phyloP scores from a whole-genome alignment of 2,113 vertebrate genomes.

The Austrofundulus limnaeus region DNA sequence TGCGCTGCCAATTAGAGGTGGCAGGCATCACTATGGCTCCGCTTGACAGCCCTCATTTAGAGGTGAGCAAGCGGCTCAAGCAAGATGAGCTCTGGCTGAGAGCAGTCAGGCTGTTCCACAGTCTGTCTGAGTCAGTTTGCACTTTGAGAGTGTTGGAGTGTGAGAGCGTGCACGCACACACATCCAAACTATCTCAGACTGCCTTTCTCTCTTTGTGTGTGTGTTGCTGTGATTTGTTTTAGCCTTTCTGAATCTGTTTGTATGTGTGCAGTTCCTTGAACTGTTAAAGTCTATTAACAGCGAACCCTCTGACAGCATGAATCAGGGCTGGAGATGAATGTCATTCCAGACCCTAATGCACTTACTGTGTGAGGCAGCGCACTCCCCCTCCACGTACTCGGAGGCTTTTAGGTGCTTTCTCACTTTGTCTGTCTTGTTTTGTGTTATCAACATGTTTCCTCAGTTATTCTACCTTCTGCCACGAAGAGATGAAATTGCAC shows the following conservation, averaged over 20 bases:
- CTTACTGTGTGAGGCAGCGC: neutral
- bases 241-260: conserved; percentile 10
- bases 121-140: conserved; percentile 56
- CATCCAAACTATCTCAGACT: conserved; percentile 19
- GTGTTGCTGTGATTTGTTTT: conserved; percentile 27
- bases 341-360: conserved; percentile 12
- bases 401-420: conserved; percentile 30
- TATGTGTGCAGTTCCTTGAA: neutral
- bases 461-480: conserved; percentile 4
- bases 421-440: conserved; percentile 8
- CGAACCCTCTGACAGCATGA: conserved; percentile 5
- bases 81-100: conserved; percentile 58
- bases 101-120: conserved; percentile 59
- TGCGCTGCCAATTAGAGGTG: conserved; percentile 88
- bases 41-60: conserved; percentile 73
- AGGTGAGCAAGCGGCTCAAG: conserved; percentile 60
- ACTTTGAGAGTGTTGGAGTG: conserved; percentile 9
- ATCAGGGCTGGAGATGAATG: conserved; percentile 4
- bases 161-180: conserved; percentile 13
- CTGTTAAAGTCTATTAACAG: neutral
- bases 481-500: conserved; percentile 14
- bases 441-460: neutral
- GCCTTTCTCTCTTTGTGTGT: neutral
- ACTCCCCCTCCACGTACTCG: conserved; percentile 3
- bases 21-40: conserved; percentile 64